Evolutionary conservation across 2,113 vertebrate genomes (phyloP), one percentile per base, ranked within the genome.

Genomic region (Seriola aureovittata): DNA sequence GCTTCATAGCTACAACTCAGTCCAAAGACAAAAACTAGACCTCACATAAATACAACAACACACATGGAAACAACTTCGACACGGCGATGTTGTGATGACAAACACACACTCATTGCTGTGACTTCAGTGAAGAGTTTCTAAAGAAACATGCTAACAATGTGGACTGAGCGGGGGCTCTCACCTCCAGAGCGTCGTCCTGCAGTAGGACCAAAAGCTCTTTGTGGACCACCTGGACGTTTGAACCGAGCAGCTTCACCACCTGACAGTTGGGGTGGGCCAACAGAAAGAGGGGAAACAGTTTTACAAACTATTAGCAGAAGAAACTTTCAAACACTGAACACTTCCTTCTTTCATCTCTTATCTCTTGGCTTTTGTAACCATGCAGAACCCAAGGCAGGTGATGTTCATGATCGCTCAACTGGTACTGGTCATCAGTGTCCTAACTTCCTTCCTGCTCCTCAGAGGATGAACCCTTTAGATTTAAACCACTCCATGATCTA

Each of bases 151-250:
- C 40, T 11, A 9, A 9, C 40, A 17, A 13, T 5, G 46, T 48
- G 23, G 25, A 29, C 12, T 29, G 54, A 13, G n/a, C 1, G 2
- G 46, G 48, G 29, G 9, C 16, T 62, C 91, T 96, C 95, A 99
- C 98, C 97, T 99, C 97, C 87, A 99, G 88, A 77, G 97, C 96
- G 40, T 98, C 96, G 70, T 99, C 98, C 85, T 99, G 97, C 90
- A 99, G 95, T 16, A 99, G 89, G 0, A 95, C 88, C 85, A 99
- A 92, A 83, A 98, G 93, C 91, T 98, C 97, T 94, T 98, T 98
- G 91, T 98, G 96, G 91, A 97, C 95, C 85, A 97, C 90, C 80
- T 96, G 97, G 42, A 97, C 96, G 75, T 96, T 96, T 84, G 96
- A 95, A 90, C 96, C 95, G 63, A 99, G 96, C 93, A 98, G 95